Conservation (phyloP, 2,888 invertebrate species). For the Hydroisotoma schaefferi region DNA sequence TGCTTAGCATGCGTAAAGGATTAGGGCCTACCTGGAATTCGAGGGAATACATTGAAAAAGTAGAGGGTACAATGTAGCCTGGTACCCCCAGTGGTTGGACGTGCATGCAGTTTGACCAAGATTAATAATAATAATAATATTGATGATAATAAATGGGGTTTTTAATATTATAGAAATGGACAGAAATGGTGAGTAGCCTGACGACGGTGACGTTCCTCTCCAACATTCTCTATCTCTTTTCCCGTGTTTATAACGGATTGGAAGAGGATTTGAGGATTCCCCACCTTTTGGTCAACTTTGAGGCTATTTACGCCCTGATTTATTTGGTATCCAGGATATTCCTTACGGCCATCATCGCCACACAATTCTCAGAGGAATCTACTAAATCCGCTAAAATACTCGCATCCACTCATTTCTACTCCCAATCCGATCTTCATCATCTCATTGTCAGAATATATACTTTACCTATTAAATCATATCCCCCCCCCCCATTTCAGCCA, state of each 20-base stretch:
- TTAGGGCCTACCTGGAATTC: no score
- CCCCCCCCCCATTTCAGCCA: neutral
- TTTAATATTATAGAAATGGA: slow-evolving; percentile 18
- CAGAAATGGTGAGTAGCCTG: slow-evolving; percentile 19
- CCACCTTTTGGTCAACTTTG: slow-evolving; percentile 19
- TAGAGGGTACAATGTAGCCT: no score
- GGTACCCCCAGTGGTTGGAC: no score
- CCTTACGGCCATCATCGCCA: slow-evolving; percentile 24
- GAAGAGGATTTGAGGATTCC: slow-evolving; percentile 19
- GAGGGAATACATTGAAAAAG: no score
- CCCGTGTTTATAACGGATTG: slow-evolving; percentile 22
- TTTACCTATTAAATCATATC: neutral
- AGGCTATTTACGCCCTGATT: slow-evolving; percentile 22
- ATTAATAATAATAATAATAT: no score
- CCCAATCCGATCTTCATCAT: neutral
- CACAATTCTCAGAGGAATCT: slow-evolving; percentile 19
- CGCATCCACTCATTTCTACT: neutral
- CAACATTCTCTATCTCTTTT: slow-evolving; percentile 34
- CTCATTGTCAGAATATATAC: neutral
- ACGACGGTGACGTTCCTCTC: slow-evolving; percentile 22
- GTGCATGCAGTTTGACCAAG: no score
- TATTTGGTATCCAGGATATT: slow-evolving; percentile 22
- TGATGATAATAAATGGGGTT: slow-evolving; percentile 6
- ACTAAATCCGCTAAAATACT: neutral
- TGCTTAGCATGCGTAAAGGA: no score